Conservation (phyloP, 2,797 vertebrate genomes). For the Microchirus variegatus region DNA sequence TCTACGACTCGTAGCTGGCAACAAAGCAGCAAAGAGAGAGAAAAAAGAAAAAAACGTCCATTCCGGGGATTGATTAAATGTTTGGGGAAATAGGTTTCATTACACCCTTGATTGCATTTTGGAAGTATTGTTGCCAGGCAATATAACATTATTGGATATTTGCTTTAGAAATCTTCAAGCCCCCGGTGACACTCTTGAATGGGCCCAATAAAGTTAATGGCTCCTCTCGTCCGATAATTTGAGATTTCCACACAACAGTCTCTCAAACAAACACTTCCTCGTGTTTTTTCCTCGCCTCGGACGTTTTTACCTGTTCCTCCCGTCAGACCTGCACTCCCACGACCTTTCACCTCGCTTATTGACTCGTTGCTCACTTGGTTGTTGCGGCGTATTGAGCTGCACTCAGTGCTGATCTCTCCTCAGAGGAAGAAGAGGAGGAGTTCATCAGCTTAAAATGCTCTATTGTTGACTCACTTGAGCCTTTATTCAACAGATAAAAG, state of each 20-base stretch:
- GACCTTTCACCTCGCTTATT: constrained; percentile 52
- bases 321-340: constrained; percentile 7
- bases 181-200: constrained; percentile 54
- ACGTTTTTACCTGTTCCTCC: constrained; percentile 12
- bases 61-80: constrained; percentile 56
- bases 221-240: constrained; percentile 5
- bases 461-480: too few relatives aligned
- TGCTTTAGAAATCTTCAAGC: constrained; percentile 53
- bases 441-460: too few relatives aligned
- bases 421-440: neutral
- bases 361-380: constrained; percentile 47
- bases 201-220: constrained; percentile 57
- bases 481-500: too few relatives aligned
- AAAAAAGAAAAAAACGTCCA: neutral
- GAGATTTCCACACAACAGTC: constrained; percentile 1
- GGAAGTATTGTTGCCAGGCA: constrained; percentile 64
- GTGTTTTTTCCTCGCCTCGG: constrained; percentile 11
- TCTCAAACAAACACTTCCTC: neutral
- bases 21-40: too few relatives aligned
- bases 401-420: neutral
- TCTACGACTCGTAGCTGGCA: too few relatives aligned
- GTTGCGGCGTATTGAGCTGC: constrained; percentile 49
- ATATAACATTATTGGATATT: constrained; percentile 63
- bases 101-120: constrained; percentile 65
- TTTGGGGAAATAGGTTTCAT: constrained; percentile 52